Conservation (phyloP, 2,888 invertebrate species). For the Cryptus viduatorius region DNA sequence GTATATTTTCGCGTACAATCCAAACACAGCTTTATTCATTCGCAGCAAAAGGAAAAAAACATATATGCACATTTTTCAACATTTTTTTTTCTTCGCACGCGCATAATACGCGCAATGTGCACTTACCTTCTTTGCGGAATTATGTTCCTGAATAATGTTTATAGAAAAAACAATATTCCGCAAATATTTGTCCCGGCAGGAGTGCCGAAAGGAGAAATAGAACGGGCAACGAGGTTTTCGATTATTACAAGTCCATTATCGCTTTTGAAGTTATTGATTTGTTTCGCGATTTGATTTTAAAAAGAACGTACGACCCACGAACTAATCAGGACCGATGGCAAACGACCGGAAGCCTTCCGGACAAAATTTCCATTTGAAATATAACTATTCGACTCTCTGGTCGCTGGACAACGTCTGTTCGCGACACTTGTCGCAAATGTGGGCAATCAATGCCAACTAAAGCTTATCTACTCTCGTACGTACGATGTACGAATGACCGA, state of each 20-base stretch:
- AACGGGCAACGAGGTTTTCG: background rate
- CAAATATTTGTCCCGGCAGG: conserved; percentile 4
- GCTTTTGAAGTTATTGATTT: background rate
- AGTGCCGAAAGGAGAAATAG: background rate
- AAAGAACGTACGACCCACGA: background rate
- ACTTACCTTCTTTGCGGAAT: conserved; percentile 1
- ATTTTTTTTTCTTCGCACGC: background rate
- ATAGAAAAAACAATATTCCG: background rate
- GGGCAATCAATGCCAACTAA: conserved; percentile 41
- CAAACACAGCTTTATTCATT: conserved; percentile 4
- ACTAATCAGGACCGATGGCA: background rate
- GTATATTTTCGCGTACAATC: background rate
- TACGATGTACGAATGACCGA: too few species aligned
- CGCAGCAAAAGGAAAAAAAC: background rate
- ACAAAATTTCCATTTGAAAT: conserved; percentile 60
- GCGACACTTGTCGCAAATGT: conserved; percentile 17
- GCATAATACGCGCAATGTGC: background rate
- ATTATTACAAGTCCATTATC: background rate
- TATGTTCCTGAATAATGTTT: background rate
- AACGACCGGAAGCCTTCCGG: conserved; percentile 37
- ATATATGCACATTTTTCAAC: background rate
- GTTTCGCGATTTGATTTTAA: background rate
- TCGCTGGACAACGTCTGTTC: conserved; percentile 55
- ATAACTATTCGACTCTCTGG: conserved; percentile 55
- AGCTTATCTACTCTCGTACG: conserved; percentile 30